Percentiles rank a stretch among this genome's conserved stretches.
Evolutionary conservation across 2,888 invertebrate genomes (phyloP).

Genomic region (Blastobasis adustella): DNA sequence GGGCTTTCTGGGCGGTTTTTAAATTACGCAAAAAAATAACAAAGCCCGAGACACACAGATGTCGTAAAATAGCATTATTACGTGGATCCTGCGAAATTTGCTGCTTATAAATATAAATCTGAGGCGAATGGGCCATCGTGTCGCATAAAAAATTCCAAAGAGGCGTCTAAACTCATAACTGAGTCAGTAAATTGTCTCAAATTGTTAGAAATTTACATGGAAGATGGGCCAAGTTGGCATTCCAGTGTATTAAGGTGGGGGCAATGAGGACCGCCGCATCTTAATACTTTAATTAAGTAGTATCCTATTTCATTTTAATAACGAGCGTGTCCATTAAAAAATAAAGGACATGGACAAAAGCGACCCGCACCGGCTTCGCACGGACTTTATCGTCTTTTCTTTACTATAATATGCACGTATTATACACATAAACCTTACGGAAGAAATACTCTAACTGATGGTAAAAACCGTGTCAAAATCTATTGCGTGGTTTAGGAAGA

Average conservation of each 20-base stretch:
- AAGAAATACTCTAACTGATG: no score
- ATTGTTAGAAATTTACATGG: neutral
- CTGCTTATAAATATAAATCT: slow-evolving; percentile 30
- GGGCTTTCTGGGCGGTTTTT: slow-evolving; percentile 15
- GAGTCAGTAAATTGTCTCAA: slow-evolving; percentile 1
- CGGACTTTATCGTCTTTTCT: no score
- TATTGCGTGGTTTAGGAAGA: no score
- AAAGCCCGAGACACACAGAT: slow-evolving; percentile 29
- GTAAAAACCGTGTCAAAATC: no score
- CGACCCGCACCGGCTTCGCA: no score
- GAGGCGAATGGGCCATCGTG: slow-evolving; percentile 33
- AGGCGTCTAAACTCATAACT: slow-evolving; percentile 25
- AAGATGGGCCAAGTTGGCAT: neutral
- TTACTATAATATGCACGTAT: no score
- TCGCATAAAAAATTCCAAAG: slow-evolving; percentile 33
- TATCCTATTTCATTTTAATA: no score
- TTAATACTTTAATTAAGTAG: no score
- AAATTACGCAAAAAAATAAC: slow-evolving; percentile 22
- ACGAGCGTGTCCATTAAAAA: no score
- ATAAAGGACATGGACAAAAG: no score
- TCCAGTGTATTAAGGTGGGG: neutral
- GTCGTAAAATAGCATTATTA: slow-evolving; percentile 39
- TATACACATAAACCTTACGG: no score
- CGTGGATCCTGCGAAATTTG: slow-evolving; percentile 20
- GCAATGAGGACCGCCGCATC: no score